Conservation (phyloP, 2,113 vertebrate genomes). For the Ailuropoda melanoleuca region DNA sequence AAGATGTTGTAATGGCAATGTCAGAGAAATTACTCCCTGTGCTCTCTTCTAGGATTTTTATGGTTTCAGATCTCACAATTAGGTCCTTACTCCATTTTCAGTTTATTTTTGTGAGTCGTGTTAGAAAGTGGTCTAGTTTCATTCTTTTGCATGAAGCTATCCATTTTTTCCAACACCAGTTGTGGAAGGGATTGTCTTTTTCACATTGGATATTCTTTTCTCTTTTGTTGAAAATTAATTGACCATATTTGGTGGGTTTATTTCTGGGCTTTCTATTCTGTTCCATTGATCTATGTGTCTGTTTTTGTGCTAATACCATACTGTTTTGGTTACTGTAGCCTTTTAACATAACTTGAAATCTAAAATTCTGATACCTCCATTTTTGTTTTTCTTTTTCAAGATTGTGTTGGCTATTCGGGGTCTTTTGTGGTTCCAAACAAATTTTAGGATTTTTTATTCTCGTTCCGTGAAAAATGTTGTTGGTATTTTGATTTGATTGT, state of each 20-base stretch:
- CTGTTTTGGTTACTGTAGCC: background rate
- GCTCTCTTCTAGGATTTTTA: background rate
- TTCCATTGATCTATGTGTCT: background rate
- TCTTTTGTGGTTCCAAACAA: background rate
- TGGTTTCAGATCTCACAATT: background rate
- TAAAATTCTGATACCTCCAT: background rate
- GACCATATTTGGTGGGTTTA: background rate
- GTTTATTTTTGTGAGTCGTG: background rate
- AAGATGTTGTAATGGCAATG: background rate
- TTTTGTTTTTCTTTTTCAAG: background rate
- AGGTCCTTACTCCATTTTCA: background rate
- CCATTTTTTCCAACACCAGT: background rate
- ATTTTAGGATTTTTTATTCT: background rate
- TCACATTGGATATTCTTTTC: background rate
- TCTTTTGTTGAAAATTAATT: background rate
- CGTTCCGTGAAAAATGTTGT: background rate
- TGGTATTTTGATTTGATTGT: background rate
- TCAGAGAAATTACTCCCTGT: background rate
- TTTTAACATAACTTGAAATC: background rate
- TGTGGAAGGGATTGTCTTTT: background rate
- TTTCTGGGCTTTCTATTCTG: background rate
- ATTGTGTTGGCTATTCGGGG: background rate
- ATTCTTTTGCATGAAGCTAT: background rate
- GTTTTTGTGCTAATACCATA: background rate
- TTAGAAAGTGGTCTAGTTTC: background rate